A percentile compares a stretch with the other conserved stretches of the same genome.
Conservation (phyloP, 2,113 vertebrate species). For the Melozone crissalis region DNA sequence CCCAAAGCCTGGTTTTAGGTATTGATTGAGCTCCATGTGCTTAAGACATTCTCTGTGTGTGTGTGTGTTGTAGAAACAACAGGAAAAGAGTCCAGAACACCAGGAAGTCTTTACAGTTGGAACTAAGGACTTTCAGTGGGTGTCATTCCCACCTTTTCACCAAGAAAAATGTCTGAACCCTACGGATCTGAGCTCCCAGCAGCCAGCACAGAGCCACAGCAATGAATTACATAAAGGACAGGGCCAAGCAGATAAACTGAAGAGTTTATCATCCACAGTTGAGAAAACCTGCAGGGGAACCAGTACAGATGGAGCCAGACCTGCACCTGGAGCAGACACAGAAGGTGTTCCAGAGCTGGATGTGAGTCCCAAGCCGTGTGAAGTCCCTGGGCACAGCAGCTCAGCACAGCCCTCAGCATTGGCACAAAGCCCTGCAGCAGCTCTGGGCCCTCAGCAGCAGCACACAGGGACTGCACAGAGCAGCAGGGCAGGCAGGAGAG, state of each 20-base stretch:
- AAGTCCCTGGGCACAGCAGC: neutral
- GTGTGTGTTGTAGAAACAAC: constrained; percentile 4
- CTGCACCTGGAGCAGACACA: neutral
- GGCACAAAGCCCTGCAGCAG: neutral
- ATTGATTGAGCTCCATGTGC: neutral
- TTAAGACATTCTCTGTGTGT: neutral
- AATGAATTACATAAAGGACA: neutral
- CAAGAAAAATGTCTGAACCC: neutral
- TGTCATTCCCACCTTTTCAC: constrained; percentile 12
- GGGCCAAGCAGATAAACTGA: neutral
- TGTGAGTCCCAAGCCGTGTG: accelerated
- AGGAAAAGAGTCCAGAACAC: neutral
- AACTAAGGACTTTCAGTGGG: constrained; percentile 44
- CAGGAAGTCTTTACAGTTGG: constrained; percentile 42
- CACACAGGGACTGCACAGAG: neutral
- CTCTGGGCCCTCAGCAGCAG: neutral
- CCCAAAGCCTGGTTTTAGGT: neutral
- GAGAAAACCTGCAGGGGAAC: neutral
- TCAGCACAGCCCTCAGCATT: accelerated
- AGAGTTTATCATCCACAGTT: neutral
- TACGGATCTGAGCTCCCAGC: neutral
- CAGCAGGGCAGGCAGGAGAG: neutral
- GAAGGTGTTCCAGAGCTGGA: neutral
- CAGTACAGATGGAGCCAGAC: neutral
- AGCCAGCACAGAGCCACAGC: neutral